A percentile compares a stretch with the other conserved stretches of the same genome.
Conservation (phyloP, 2,797 vertebrate species). For the Ctenochaetus hawaiiensis region DNA sequence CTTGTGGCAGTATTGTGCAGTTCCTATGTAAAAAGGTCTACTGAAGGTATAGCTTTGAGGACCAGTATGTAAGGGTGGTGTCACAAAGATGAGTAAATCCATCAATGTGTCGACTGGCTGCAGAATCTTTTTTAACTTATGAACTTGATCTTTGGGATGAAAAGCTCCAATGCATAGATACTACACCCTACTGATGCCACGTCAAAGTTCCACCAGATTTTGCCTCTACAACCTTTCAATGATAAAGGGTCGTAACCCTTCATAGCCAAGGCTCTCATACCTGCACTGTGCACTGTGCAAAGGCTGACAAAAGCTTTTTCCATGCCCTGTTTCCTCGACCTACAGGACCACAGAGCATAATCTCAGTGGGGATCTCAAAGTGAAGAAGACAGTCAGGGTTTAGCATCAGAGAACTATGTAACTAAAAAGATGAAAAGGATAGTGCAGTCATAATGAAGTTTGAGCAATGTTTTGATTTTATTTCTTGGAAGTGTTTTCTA, state of each 20-base stretch:
- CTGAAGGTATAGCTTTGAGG: neutral
- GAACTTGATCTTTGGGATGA: neutral
- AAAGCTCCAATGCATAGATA: neutral
- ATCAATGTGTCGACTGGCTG: neutral
- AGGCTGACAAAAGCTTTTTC: conserved; percentile 53
- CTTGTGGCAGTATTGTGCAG: too few relatives aligned
- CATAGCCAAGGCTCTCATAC: conserved; percentile 46
- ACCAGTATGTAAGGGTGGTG: neutral
- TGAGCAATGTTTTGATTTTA: neutral
- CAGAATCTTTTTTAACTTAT: neutral
- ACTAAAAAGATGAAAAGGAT: conserved; percentile 23
- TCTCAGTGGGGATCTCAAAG: conserved; percentile 49
- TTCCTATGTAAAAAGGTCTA: too few relatives aligned
- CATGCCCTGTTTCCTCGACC: conserved; percentile 44
- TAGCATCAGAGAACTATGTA: conserved; percentile 17
- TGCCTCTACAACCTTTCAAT: conserved; percentile 9
- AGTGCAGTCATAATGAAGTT: neutral
- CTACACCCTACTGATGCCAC: neutral
- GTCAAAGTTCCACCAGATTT: neutral
- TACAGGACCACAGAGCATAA: conserved; percentile 53
- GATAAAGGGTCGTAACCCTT: conserved; percentile 21
- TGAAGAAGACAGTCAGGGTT: conserved; percentile 16
- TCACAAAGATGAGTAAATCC: neutral
- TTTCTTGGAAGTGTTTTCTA: neutral
- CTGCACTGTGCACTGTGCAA: conserved; percentile 32